phyloP scores from a whole-genome alignment of 2,888 invertebrate genomes.

The Polymixis lichenea region DNA sequence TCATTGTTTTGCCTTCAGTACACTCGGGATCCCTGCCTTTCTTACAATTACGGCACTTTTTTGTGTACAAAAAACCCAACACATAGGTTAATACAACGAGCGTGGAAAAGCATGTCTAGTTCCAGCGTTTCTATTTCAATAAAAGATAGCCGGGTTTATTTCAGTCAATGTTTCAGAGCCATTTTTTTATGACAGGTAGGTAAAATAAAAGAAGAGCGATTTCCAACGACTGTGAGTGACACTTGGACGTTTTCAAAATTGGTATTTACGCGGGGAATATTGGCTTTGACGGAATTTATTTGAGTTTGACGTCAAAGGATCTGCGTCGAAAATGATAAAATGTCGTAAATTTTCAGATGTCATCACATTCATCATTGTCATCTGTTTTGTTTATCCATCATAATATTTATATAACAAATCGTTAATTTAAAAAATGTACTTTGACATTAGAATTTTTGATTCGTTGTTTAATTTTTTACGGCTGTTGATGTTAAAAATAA shows the following conservation, averaged over 20 bases:
- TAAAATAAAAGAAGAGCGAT: constrained; percentile 13
- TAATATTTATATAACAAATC: too few relatives aligned
- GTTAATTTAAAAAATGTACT: too few relatives aligned
- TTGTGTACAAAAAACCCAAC: neutral
- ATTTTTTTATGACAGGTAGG: constrained; percentile 26
- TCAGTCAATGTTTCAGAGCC: neutral
- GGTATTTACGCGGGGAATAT: neutral
- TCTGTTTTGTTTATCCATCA: too few relatives aligned
- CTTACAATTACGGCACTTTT: neutral
- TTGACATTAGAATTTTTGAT: too few relatives aligned
- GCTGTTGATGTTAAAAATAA: too few relatives aligned
- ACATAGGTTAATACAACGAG: neutral
- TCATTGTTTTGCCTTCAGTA: too few relatives aligned
- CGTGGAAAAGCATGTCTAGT: neutral
- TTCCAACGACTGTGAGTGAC: constrained; percentile 8
- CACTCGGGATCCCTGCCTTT: too few relatives aligned
- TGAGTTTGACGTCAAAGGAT: neutral
- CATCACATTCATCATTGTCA: too few relatives aligned
- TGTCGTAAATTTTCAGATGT: too few relatives aligned
- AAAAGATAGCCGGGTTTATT: neutral
- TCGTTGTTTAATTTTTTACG: too few relatives aligned
- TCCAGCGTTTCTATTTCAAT: neutral
- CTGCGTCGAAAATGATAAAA: too few relatives aligned
- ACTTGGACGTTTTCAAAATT: neutral
- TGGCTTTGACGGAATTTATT: neutral